phyloP scores from a whole-genome alignment of 2,797 vertebrate genomes.

The Mus spretus region DNA sequence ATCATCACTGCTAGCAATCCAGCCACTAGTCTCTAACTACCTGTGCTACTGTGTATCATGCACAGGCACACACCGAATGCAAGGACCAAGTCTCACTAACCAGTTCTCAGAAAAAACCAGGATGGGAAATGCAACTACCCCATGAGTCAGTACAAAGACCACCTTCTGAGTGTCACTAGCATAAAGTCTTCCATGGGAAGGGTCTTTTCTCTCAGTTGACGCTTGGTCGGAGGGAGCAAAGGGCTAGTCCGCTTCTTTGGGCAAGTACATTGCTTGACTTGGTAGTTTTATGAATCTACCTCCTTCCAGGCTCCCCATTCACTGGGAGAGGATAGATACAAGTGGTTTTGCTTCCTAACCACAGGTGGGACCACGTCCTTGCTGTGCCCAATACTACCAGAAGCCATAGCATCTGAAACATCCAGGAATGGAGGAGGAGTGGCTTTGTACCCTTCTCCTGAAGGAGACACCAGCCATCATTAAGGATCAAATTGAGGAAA shows the following conservation, averaged over 20 bases:
- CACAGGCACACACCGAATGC: too few relatives aligned
- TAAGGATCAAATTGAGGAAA: background rate
- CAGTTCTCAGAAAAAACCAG: background rate
- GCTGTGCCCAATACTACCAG: accelerated
- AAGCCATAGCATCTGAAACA: background rate
- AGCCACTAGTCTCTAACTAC: background rate
- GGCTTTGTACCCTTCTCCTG: background rate
- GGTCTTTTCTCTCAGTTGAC: background rate
- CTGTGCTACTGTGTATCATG: accelerated
- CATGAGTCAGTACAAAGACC: background rate
- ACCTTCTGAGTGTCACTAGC: accelerated
- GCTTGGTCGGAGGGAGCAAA: background rate
- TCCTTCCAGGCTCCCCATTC: background rate
- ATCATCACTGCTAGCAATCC: too few relatives aligned
- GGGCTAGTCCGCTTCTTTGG: background rate
- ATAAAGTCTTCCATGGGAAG: accelerated
- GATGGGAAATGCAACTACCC: background rate
- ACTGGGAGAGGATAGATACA: background rate
- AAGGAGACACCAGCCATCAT: background rate
- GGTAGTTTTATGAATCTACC: background rate
- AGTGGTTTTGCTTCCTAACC: background rate
- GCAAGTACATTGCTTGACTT: too few relatives aligned
- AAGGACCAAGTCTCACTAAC: background rate
- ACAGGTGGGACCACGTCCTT: background rate
- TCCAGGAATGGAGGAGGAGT: too few relatives aligned